Percentiles rank a stretch among this genome's conserved stretches.
These are phyloP conservation scores for Columba guinea DNA, from an alignment of 2,797 vertebrate genomes.

Conservation along the genomic window DNA sequence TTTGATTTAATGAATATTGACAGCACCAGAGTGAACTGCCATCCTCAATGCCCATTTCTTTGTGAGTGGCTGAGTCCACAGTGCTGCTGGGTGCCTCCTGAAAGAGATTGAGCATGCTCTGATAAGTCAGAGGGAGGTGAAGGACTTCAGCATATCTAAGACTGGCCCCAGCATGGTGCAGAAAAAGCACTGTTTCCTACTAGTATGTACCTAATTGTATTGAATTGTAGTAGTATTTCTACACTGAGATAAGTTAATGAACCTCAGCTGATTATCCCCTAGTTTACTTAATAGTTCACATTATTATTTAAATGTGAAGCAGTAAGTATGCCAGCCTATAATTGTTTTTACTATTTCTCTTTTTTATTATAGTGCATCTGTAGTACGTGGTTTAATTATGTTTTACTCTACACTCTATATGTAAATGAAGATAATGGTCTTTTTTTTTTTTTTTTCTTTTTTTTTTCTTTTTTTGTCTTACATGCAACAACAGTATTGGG, in stretches of 20 bases:
- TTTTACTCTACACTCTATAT: constrained; percentile 49
- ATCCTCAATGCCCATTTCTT: neutral
- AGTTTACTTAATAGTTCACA: constrained; percentile 74
- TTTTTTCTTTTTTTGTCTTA: neutral
- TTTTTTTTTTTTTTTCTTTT: neutral
- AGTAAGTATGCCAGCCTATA: constrained; percentile 63
- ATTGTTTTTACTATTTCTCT: constrained; percentile 67
- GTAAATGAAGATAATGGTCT: constrained; percentile 46
- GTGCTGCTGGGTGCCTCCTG: neutral
- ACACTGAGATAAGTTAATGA: constrained; percentile 72
- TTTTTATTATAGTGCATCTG: constrained; percentile 62
- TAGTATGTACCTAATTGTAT: constrained; percentile 54
- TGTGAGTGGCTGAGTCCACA: neutral
- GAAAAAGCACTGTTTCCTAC: constrained; percentile 9
- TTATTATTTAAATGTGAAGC: constrained; percentile 73
- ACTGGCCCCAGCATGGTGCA: constrained; percentile 5
- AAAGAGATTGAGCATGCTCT: neutral
- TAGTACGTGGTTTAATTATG: constrained; percentile 61
- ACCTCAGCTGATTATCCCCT: constrained; percentile 69
- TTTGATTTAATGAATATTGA: neutral
- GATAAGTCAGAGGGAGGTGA: neutral
- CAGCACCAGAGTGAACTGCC: neutral
- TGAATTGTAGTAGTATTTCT: constrained; percentile 62
- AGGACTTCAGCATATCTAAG: neutral
- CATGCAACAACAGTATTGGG: neutral